Conservation (phyloP, 2,888 invertebrate genomes). For the Meganola albula region DNA sequence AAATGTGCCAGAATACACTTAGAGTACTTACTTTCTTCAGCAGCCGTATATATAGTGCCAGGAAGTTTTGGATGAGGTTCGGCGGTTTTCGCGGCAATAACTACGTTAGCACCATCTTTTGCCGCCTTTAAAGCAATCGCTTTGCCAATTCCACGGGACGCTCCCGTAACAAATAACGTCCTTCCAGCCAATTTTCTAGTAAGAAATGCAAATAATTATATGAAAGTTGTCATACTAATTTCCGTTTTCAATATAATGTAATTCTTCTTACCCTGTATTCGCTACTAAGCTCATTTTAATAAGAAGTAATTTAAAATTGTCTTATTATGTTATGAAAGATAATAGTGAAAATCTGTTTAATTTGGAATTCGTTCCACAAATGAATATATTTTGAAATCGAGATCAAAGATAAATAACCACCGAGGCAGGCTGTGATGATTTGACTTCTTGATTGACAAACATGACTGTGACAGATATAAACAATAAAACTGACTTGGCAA, state of each 20-base stretch:
- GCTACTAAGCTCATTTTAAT: conserved; percentile 70
- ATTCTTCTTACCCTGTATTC: conserved; percentile 71
- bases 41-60: conserved; percentile 94
- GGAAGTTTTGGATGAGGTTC: conserved; percentile 93
- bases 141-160: conserved; percentile 97
- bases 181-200: conserved; percentile 84
- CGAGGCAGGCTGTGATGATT: no score
- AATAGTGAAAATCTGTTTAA: no score
- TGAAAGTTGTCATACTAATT: conserved; percentile 15
- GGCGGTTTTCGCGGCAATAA: conserved; percentile 94
- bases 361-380: no score
- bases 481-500: no score
- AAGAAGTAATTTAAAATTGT: conserved; percentile 5
- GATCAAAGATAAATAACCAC: no score
- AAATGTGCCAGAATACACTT: background rate
- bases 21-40: conserved; percentile 86
- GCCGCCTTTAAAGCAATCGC: conserved; percentile 96
- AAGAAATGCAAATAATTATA: conserved; percentile 24
- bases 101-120: conserved; percentile 93
- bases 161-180: conserved; percentile 96
- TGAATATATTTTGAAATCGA: no score
- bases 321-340: no score
- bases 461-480: no score
- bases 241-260: conserved; percentile 13
- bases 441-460: no score